Evolutionary conservation across 2,113 vertebrate species (phyloP).

Genomic region (Nematolebias whitei): DNA sequence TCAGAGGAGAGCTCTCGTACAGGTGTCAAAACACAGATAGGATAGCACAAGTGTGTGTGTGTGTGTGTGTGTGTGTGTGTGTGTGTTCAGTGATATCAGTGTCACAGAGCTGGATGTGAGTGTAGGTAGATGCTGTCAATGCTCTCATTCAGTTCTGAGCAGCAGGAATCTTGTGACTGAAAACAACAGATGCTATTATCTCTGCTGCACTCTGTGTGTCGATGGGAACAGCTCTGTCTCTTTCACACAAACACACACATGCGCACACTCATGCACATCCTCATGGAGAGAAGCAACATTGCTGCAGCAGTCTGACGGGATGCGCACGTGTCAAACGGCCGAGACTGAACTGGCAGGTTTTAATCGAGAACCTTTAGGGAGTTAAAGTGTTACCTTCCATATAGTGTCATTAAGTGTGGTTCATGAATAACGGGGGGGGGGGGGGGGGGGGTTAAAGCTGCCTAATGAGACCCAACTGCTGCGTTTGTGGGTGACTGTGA

Average conservation of each 20-base stretch:
- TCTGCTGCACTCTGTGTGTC: slow-evolving; percentile 52
- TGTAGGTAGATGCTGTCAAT: slow-evolving; percentile 63
- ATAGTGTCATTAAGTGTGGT: no score
- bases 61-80: slow-evolving; percentile 4
- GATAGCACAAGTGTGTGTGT: slow-evolving; percentile 9
- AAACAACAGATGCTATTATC: slow-evolving; percentile 71
- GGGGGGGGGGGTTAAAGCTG: no score
- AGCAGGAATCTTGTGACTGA: slow-evolving; percentile 74
- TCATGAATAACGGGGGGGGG: no score
- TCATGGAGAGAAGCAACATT: slow-evolving; percentile 14
- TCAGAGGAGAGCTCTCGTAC: no score
- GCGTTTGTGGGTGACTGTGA: neutral
- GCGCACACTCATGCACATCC: slow-evolving; percentile 9
- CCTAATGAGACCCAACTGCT: neutral
- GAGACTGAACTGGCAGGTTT: no score
- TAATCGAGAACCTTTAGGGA: no score
- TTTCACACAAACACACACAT: slow-evolving; percentile 34
- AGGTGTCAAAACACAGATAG: no score
- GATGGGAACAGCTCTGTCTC: slow-evolving; percentile 28
- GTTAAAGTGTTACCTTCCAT: no score
- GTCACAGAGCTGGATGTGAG: slow-evolving; percentile 31
- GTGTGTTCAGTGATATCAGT: slow-evolving; percentile 41
- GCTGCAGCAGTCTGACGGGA: neutral
- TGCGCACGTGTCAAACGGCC: neutral
- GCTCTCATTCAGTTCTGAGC: slow-evolving; percentile 64